A percentile compares a stretch with the other conserved stretches of the same genome.
phyloP scores from a whole-genome alignment of 2,888 invertebrate species.

The Scaptomyza polygonia region DNA sequence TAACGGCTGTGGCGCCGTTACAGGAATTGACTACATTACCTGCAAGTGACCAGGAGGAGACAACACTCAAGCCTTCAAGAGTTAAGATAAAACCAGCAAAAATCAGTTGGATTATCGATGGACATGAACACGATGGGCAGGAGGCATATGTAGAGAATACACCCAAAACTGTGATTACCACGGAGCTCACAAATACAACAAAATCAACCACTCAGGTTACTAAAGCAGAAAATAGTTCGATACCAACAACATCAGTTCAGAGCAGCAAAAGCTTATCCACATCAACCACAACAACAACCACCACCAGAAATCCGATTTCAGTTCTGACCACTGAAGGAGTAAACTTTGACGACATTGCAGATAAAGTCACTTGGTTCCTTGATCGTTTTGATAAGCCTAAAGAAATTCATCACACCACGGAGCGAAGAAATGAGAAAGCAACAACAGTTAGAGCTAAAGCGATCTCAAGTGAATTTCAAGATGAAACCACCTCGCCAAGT shows the following conservation, averaged over 20 bases:
- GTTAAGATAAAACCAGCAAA: conserved; percentile 66
- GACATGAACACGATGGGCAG: conserved; percentile 64
- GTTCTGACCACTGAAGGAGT: conserved; percentile 22
- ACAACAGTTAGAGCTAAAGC: background rate
- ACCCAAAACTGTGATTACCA: conserved; percentile 26
- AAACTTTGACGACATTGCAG: conserved; percentile 29
- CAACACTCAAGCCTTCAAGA: conserved; percentile 38
- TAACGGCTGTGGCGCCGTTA: conserved; percentile 6
- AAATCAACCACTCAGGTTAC: background rate
- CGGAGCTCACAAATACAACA: background rate
- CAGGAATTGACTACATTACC: conserved; percentile 31
- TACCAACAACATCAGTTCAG: background rate
- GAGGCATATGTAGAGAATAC: conserved; percentile 54
- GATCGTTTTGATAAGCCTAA: conserved; percentile 62
- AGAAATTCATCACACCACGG: conserved; percentile 59
- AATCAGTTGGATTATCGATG: conserved; percentile 81
- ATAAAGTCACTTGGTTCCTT: conserved; percentile 64
- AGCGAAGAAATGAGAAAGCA: conserved; percentile 9
- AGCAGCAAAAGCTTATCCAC: too few species aligned
- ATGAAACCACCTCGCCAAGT: conserved; percentile 1
- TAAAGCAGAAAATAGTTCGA: background rate
- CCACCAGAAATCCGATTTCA: background rate
- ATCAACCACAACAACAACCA: background rate
- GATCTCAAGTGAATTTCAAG: background rate
- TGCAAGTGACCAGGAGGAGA: conserved; percentile 26